phyloP scores from a whole-genome alignment of 2,113 vertebrate genomes.

The Seriola dumerili region DNA sequence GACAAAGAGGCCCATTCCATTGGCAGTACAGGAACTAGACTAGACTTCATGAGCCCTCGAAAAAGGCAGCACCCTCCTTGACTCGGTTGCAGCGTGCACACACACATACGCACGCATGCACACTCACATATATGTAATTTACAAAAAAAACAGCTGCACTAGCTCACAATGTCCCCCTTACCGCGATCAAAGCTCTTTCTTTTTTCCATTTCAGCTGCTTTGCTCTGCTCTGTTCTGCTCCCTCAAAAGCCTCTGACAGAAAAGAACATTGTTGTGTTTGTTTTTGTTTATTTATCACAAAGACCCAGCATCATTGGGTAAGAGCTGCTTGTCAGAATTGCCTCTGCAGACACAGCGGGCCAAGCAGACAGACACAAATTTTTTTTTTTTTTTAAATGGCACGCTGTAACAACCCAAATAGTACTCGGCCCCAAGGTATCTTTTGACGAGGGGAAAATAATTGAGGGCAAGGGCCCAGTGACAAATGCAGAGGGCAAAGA shows the following conservation, averaged over 20 bases:
- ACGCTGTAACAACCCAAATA: conserved; percentile 32
- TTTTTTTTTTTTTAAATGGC: background rate
- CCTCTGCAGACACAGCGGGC: conserved; percentile 33
- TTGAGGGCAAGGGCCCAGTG: conserved; percentile 46
- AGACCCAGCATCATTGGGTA: conserved; percentile 24
- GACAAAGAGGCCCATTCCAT: conserved; percentile 70
- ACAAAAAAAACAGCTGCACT: conserved; percentile 27
- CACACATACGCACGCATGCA: background rate
- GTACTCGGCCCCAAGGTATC: conserved; percentile 50
- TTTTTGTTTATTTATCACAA: conserved; percentile 64
- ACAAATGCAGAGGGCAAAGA: conserved; percentile 57
- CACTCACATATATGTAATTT: conserved; percentile 16
- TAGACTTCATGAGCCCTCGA: conserved; percentile 66
- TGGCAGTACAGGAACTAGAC: conserved; percentile 66
- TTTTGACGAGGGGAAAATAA: conserved; percentile 56
- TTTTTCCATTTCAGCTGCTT: conserved; percentile 30
- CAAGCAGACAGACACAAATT: background rate
- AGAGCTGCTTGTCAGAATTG: conserved; percentile 50
- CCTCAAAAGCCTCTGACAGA: conserved; percentile 43
- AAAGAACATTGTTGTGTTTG: conserved; percentile 19
- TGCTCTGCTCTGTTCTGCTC: conserved; percentile 21
- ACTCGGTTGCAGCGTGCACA: conserved; percentile 4
- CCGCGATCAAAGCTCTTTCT: conserved; percentile 38
- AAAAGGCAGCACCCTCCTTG: conserved; percentile 34
- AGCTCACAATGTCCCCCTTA: conserved; percentile 26